Evolutionary conservation across 2,113 vertebrate genomes (phyloP), one percentile per base, ranked within the genome.

Genomic region (Psettodes erumei): DNA sequence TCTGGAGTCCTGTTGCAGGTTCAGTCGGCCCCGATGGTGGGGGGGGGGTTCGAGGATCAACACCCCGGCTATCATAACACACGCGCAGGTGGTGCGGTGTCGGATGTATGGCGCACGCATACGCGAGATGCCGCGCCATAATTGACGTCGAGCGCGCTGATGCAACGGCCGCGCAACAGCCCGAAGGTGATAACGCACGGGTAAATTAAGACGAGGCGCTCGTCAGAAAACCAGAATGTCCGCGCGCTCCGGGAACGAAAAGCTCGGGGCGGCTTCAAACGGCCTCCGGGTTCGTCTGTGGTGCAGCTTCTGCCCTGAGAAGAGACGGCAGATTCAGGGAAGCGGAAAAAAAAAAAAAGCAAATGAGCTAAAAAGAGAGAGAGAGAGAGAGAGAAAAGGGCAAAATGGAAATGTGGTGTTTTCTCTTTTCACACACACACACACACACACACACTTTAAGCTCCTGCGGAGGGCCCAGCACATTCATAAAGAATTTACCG

Each of bases 401-500:
- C 70, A 61, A 80, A 83, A 88, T 88, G 74, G 82, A 81, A 89
- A 83, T 83, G 23, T 75, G 40, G 48, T 83, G 37, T 84, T 82
- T 81, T 42, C 61, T 5, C 28, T 75, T 54, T 77, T 67, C 33
- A 43, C n/a, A n/a, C n/a, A n/a, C n/a, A n/a, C n/a, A n/a, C n/a
- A n/a, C n/a, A n/a, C n/a, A n/a, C n/a, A n/a, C n/a, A n/a, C n/a
- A n/a, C 50, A 7, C 33, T 80, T 79, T 51, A 76, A 82, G 77
- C 58, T 40, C 23, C 68, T 66, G 71, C 80, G 33, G 64, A 85
- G 55, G 72, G 56, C 75, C 50, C 55, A 38, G 84, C 51, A 42
- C 68, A 56, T 91, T 90, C 88, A 92, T 93, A 87, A 92, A 92
- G 85, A 91, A 93, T 92, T 90, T 84, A 92, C 76, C 81, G 72